Base-by-base conservation (phyloP, 2,888 invertebrate species). In the Amiota communis region DNA sequence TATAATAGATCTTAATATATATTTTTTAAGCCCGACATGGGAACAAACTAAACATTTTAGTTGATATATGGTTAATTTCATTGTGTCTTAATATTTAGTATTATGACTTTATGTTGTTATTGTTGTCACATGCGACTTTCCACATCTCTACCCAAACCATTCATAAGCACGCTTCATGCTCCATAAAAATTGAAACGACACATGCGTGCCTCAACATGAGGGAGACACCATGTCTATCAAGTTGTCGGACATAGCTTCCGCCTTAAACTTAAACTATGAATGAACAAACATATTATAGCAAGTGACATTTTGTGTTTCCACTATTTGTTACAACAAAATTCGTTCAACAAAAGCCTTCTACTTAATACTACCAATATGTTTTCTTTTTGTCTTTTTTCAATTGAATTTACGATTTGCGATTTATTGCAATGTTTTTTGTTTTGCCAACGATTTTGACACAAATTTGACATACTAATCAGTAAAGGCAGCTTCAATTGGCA, bases 381-480 rank as follows among this genome's bases (percentile, higher is more conserved):
- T 82, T 80, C 79, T 74, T 77, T 78, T 75, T 78, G n/a, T n/a
- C 65, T 74, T 72, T 79, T 79, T 81, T 82, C 79, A 80, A 81
- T 82, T 82, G 78, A 75, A 70, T 46, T 17, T 3, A 64, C 63
- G 13, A 8, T 23, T 46, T 48, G 15, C 49, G 67, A 15, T 49
- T 49, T 36, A 47, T 15, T 23, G n/a, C 49, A 10, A 15, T 47
- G 17, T n/a, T 17, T n/a, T 65, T 65, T 20, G 53, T 6, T 68
- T 68, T 68, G 17, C 13, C 51, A 68, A n/a, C 76, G 72, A 74
- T 76, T 77, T 76, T 84, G 84, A 82, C 82, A 83, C 82, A 84
- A 82, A 83, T 83, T 83, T 80, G 76, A 74, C 76, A 76, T 13
- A 74, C 70, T 70, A 70, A 70, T 57, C 70, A 70, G 47, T n/a